These are phyloP conservation scores for Furcifer pardalis DNA, from an alignment of 2,797 vertebrate genomes.

Conservation along the genomic window DNA sequence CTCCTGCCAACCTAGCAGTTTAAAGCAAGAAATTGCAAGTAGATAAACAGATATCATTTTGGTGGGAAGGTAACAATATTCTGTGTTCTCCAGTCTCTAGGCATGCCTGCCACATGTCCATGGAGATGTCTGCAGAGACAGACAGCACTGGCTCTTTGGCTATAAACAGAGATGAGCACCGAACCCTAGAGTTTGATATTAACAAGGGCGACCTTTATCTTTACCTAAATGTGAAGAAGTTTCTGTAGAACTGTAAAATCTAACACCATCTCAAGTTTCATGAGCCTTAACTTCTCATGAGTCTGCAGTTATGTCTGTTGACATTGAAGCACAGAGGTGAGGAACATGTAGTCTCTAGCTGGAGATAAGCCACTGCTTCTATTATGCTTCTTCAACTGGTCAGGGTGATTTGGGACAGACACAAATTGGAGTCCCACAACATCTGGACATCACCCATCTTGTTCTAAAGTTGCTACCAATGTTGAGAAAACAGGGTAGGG, in stretches of 20 bases:
- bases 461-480: slow-evolving; percentile 20
- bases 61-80: no score
- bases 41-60: no score
- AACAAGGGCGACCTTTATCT: no score
- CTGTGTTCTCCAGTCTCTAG: no score
- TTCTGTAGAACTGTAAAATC: slow-evolving; percentile 22
- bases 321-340: neutral
- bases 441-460: neutral
- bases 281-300: slow-evolving; percentile 6
- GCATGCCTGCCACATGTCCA: no score
- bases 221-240: neutral
- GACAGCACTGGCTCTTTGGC: no score
- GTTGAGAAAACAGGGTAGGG: neutral
- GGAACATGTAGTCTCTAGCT: neutral
- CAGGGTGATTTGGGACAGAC: neutral
- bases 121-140: no score
- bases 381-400: neutral
- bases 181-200: no score
- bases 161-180: no score
- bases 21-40: no score
- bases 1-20: no score
- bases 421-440: neutral
- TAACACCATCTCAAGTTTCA: slow-evolving; percentile 23
- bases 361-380: neutral
- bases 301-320: neutral